Evolutionary conservation across 2,888 invertebrate species (phyloP).

Genomic region (Kuschelorhynchus macadamiae): DNA sequence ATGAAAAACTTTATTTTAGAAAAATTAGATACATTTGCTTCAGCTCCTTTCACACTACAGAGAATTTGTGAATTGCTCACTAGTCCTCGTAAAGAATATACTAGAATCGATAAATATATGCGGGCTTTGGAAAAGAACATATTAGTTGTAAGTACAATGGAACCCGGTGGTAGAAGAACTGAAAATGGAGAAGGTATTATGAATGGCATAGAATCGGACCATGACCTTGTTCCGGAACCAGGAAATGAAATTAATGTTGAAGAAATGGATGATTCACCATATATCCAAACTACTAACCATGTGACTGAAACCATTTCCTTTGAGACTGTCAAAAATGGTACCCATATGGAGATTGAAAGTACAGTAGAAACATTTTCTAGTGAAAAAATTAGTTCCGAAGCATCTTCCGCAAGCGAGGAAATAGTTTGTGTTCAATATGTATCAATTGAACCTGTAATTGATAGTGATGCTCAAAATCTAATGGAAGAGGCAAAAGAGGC

Average conservation of each 20-base stretch:
- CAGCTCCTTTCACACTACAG: constrained; percentile 97
- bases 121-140: constrained; percentile 96
- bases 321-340: constrained; percentile 15
- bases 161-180: constrained; percentile 77
- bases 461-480: constrained; percentile 5
- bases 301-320: constrained; percentile 26
- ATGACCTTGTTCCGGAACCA: constrained; percentile 68
- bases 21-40: constrained; percentile 85
- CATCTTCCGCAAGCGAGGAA: constrained; percentile 39
- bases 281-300: constrained; percentile 37
- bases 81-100: constrained; percentile 93
- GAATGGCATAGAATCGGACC: constrained; percentile 75
- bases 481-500: constrained; percentile 23
- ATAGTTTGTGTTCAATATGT: constrained; percentile 56
- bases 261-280: constrained; percentile 72
- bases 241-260: constrained; percentile 73
- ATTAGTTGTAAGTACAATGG: constrained; percentile 85
- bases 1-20: constrained; percentile 89
- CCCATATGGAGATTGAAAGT: constrained; percentile 16
- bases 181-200: constrained; percentile 78
- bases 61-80: constrained; percentile 94
- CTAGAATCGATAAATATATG: constrained; percentile 96
- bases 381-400: constrained; percentile 28
- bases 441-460: constrained; percentile 53
- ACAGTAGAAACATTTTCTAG: constrained; percentile 19